Evolutionary conservation across 2,888 invertebrate species (phyloP).

Genomic region (Hermaeophaga mercurialis): DNA sequence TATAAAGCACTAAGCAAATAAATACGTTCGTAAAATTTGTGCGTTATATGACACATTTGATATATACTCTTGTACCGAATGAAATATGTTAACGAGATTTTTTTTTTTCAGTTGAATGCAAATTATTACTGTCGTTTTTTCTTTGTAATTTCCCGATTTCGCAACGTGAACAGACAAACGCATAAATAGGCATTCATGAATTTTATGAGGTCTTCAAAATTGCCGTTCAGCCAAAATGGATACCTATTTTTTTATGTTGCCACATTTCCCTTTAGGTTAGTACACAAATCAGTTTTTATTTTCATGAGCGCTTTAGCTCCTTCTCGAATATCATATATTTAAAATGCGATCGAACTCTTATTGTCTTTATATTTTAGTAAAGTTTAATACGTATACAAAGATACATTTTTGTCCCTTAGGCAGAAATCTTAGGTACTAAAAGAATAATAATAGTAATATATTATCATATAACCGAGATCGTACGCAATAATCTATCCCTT

Average conservation of each 20-base stretch:
- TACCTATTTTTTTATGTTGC: neutral
- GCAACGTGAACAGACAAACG: conserved; percentile 4
- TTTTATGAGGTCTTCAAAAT: conserved; percentile 14
- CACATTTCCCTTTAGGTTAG: too few species aligned
- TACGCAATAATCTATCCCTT: too few species aligned
- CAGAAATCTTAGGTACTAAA: too few species aligned
- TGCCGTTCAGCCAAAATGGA: neutral
- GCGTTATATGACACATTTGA: conserved; percentile 10
- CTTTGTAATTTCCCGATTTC: conserved; percentile 11
- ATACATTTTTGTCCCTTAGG: too few species aligned
- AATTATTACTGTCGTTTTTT: conserved; percentile 14
- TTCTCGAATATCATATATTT: too few species aligned
- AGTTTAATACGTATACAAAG: too few species aligned
- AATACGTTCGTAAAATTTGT: conserved; percentile 10
- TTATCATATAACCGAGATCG: too few species aligned
- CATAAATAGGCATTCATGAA: conserved; percentile 11
- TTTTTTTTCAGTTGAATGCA: conserved; percentile 15
- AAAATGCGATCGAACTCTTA: too few species aligned
- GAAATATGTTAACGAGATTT: conserved; percentile 16
- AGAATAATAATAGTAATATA: too few species aligned
- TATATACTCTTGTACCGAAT: conserved; percentile 7
- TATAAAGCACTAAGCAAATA: conserved; percentile 6
- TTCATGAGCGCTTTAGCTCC: too few species aligned
- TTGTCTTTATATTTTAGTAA: too few species aligned
- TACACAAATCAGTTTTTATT: too few species aligned